These are phyloP conservation scores for Platygyra sinensis DNA, from an alignment of 64 coral and sea anemone species.

Conservation along the genomic window DNA sequence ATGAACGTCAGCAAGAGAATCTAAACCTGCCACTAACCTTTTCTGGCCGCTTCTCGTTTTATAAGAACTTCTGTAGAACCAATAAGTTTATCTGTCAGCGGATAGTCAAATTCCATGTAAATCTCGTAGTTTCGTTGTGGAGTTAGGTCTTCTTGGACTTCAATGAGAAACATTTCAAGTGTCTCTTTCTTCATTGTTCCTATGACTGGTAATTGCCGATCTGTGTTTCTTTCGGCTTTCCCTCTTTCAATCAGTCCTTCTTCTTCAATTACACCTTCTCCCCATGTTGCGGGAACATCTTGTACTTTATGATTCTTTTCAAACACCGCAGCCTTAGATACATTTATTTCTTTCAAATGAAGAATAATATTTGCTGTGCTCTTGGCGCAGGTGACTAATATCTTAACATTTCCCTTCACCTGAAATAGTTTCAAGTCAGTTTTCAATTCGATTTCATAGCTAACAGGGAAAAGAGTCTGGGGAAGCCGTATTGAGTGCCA, in stretches of 20 bases:
- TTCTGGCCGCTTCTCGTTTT: constrained; percentile 53
- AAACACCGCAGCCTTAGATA: constrained; percentile 46
- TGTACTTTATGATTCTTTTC: constrained; percentile 17
- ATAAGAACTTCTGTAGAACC: constrained; percentile 93
- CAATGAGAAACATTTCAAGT: constrained; percentile 77
- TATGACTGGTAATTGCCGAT: not conserved
- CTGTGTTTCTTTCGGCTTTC: not conserved
- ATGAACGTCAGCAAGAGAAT: not conserved
- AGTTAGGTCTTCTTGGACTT: constrained; percentile 55
- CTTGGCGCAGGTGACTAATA: constrained; percentile 62
- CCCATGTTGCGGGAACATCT: not conserved
- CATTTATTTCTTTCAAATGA: constrained; percentile 69
- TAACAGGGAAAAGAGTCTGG: constrained; percentile 48
- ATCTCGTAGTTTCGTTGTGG: constrained; percentile 47
- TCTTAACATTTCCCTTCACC: constrained; percentile 61
- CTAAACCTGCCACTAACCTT: constrained; percentile 46
- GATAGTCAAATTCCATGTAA: constrained; percentile 56
- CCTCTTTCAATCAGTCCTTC: not conserved
- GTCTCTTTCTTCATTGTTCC: constrained; percentile 35
- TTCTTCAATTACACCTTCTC: not conserved
- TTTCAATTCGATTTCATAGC: constrained; percentile 62
- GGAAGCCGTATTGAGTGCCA: constrained; percentile 82
- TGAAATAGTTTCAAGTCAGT: constrained; percentile 54
- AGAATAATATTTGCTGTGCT: constrained; percentile 65
- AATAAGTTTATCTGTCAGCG: constrained; percentile 57